A percentile compares a stretch with the other conserved stretches of the same genome.
Conservation (phyloP, 1,140 invertebrate genomes). For the Anthonomus grandis region DNA sequence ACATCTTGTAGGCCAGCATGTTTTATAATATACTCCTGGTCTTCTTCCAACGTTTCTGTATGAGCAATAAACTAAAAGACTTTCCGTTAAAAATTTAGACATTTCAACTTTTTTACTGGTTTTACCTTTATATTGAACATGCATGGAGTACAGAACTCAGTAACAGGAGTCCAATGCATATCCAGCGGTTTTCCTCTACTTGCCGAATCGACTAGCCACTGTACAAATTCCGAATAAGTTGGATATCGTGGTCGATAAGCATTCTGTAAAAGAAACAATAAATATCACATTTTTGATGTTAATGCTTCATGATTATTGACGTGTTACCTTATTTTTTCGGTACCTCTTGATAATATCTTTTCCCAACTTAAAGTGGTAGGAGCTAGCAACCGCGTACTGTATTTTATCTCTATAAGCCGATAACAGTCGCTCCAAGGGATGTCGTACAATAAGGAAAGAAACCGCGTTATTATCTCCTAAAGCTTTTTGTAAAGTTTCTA, state of each 20-base stretch:
- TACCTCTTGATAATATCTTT: slow-evolving; percentile 72
- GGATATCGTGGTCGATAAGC: slow-evolving; percentile 54
- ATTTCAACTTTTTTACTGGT: no score
- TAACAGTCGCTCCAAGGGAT: slow-evolving; percentile 84
- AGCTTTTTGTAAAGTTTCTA: slow-evolving; percentile 61
- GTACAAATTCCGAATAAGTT: slow-evolving; percentile 72
- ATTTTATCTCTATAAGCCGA: slow-evolving; percentile 90
- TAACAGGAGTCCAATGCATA: slow-evolving; percentile 89
- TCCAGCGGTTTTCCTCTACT: slow-evolving; percentile 67
- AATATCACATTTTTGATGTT: background rate
- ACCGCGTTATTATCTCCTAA: slow-evolving; percentile 57
- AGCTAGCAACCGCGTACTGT: slow-evolving; percentile 74
- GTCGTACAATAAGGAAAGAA: slow-evolving; percentile 82
- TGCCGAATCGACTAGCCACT: slow-evolving; percentile 65
- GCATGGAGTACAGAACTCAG: slow-evolving; percentile 85
- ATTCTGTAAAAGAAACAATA: background rate
- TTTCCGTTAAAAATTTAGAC: no score
- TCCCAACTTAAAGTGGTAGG: slow-evolving; percentile 75
- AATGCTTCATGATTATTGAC: background rate
- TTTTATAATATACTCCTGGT: slow-evolving; percentile 79
- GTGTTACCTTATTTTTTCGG: slow-evolving; percentile 53
- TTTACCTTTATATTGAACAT: slow-evolving; percentile 74
- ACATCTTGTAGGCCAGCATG: slow-evolving; percentile 69
- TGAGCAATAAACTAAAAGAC: slow-evolving; percentile 71
- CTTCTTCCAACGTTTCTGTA: slow-evolving; percentile 83